Percentiles rank a stretch among this genome's conserved stretches.
These are phyloP conservation scores for Parnassius glacialis DNA, from an alignment of 2,888 invertebrate species.

Conservation along the genomic window DNA sequence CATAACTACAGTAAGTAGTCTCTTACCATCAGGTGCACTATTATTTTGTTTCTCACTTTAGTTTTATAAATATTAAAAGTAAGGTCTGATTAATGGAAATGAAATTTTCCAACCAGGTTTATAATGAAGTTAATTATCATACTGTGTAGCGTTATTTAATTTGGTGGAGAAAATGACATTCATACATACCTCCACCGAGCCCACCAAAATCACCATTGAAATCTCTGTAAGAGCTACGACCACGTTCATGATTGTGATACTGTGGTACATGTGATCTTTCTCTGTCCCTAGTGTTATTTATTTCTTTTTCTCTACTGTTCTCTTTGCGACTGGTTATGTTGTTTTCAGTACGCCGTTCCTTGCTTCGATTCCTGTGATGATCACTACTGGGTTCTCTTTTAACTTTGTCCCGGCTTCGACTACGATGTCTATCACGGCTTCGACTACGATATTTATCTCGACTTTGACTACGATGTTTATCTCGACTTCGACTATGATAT, in stretches of 20 bases:
- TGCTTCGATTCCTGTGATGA: slow-evolving; percentile 10
- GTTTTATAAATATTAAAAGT: too few species aligned
- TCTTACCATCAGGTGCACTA: too few species aligned
- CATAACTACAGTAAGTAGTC: too few species aligned
- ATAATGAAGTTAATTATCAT: too few species aligned
- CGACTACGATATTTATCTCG: slow-evolving; percentile 25
- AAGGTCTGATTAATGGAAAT: too few species aligned
- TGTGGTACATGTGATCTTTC: slow-evolving; percentile 25
- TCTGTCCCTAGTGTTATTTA: slow-evolving; percentile 26
- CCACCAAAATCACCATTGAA: slow-evolving; percentile 47
- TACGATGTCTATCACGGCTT: slow-evolving; percentile 21
- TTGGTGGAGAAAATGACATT: too few species aligned
- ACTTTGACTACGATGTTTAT: slow-evolving; percentile 32
- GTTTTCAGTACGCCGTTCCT: slow-evolving; percentile 6
- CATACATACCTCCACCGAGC: slow-evolving; percentile 50
- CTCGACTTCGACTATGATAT: slow-evolving; percentile 36
- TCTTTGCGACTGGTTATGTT: slow-evolving; percentile 22
- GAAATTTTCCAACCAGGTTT: too few species aligned
- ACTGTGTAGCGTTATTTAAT: too few species aligned
- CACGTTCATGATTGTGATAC: slow-evolving; percentile 39
- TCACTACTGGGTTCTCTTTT: slow-evolving; percentile 25
- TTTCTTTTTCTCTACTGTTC: slow-evolving; percentile 4
- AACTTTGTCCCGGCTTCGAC: slow-evolving; percentile 5
- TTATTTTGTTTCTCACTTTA: too few species aligned
- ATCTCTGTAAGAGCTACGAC: slow-evolving; percentile 44